Evolutionary conservation across 2,888 invertebrate genomes (phyloP).

Genomic region (Sarcophaga rosellei): DNA sequence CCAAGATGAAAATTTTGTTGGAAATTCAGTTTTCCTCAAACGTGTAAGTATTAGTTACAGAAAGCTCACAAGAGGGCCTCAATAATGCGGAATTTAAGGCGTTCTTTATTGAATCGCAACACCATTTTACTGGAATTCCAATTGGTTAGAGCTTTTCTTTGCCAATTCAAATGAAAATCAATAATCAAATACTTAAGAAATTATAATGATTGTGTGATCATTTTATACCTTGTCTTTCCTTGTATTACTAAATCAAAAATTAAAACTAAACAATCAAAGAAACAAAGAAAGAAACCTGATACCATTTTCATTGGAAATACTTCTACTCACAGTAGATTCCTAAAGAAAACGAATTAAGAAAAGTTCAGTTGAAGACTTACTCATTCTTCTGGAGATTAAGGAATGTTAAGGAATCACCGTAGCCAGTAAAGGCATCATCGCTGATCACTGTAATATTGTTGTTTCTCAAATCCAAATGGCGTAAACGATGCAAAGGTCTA

Average conservation of each 20-base stretch:
- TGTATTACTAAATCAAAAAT: background rate
- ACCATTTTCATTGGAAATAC: constrained; percentile 18
- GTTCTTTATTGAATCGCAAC: too few species aligned
- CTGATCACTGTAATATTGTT: constrained; percentile 92
- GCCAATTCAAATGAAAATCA: too few species aligned
- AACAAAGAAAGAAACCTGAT: constrained; percentile 26
- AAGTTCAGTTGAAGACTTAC: constrained; percentile 83
- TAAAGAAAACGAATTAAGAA: constrained; percentile 29
- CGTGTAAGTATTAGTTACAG: too few species aligned
- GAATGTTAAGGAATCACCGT: constrained; percentile 95
- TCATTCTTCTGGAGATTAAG: constrained; percentile 95
- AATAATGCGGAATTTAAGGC: too few species aligned
- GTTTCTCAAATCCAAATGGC: constrained; percentile 92
- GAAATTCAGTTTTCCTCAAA: too few species aligned
- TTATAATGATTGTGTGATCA: background rate
- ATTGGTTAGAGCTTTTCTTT: too few species aligned
- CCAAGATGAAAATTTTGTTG: too few species aligned
- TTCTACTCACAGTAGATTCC: constrained; percentile 28
- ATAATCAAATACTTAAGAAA: background rate
- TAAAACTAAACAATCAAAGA: background rate
- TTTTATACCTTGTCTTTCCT: background rate
- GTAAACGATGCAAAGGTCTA: constrained; percentile 90
- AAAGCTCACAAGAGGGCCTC: too few species aligned
- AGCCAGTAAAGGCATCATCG: constrained; percentile 94
- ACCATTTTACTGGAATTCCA: too few species aligned